These are phyloP conservation scores for Branchinecta lindahli DNA, from an alignment of 1,140 invertebrate genomes.

Conservation along the genomic window DNA sequence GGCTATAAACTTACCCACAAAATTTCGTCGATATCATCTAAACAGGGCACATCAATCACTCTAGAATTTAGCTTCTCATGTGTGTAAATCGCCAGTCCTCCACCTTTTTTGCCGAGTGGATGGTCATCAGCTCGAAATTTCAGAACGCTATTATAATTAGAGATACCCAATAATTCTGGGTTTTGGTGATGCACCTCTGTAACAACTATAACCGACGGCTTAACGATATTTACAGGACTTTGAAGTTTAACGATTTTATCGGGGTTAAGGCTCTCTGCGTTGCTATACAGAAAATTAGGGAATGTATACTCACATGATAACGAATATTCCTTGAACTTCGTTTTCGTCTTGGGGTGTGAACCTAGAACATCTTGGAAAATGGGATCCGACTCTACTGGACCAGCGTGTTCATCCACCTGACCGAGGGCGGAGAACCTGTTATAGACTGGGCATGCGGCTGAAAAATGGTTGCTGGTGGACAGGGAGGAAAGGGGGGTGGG, in stretches of 20 bases:
- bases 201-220: neutral
- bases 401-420: too few relatives aligned
- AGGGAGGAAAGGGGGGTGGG: too few relatives aligned
- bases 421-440: too few relatives aligned
- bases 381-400: too few relatives aligned
- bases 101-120: neutral
- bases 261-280: neutral
- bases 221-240: neutral
- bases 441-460: too few relatives aligned
- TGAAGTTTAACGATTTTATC: neutral
- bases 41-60: neutral
- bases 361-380: too few relatives aligned
- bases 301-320: neutral
- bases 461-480: too few relatives aligned
- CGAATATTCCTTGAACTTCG: too few relatives aligned
- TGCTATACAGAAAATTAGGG: neutral
- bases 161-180: neutral
- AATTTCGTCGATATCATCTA: neutral
- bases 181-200: constrained; percentile 5
- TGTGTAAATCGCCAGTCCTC: neutral
- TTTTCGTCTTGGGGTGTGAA: too few relatives aligned
- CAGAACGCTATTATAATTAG: neutral
- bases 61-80: neutral
- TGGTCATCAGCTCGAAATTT: neutral
- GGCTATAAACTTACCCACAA: neutral